Conservation (phyloP, 2,888 invertebrate species). For the Drosophila macrospina region DNA sequence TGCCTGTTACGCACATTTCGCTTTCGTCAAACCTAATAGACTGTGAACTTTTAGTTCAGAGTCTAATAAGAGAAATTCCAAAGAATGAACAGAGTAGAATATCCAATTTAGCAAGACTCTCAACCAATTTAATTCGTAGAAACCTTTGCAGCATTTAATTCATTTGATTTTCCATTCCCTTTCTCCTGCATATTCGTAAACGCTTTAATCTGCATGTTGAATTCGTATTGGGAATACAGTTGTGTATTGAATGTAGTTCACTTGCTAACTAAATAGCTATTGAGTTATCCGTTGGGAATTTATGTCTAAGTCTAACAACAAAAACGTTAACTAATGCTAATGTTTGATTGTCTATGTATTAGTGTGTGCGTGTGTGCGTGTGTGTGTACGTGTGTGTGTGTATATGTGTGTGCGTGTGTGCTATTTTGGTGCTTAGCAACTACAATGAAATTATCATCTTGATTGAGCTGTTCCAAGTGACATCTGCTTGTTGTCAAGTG, state of each 20-base stretch:
- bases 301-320: neutral
- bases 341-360: slow-evolving; percentile 13
- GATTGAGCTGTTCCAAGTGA: slow-evolving; percentile 34
- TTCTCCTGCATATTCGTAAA: neutral
- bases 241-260: neutral
- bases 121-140: no score
- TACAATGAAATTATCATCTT: slow-evolving; percentile 32
- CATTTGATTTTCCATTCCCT: neutral
- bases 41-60: no score
- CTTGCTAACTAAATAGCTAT: neutral
- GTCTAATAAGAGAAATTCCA: no score
- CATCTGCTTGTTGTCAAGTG: slow-evolving; percentile 34
- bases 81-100: no score
- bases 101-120: no score
- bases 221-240: slow-evolving; percentile 4
- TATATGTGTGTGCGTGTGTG: neutral
- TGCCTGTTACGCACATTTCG: no score
- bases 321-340: slow-evolving; percentile 17
- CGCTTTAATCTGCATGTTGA: neutral
- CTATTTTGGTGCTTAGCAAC: slow-evolving; percentile 26
- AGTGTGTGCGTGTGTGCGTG: neutral
- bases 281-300: slow-evolving; percentile 4
- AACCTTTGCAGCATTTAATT: neutral
- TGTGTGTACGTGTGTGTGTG: neutral
- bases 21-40: no score